Evolutionary conservation across 2,113 vertebrate genomes (phyloP).

Genomic region (Columba livia): DNA sequence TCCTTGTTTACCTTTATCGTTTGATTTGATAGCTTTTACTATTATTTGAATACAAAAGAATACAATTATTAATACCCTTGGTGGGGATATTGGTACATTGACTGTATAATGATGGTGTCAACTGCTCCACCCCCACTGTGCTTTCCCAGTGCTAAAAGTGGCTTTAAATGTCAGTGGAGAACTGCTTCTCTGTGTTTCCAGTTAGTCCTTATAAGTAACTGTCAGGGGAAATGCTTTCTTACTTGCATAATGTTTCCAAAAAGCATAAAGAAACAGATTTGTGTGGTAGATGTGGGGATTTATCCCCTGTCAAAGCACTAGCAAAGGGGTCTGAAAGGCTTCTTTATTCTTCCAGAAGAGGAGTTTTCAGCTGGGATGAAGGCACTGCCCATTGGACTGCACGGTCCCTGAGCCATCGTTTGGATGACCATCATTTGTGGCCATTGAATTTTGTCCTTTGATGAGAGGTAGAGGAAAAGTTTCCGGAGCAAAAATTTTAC

Average conservation of each 20-base stretch:
- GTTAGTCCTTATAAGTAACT: neutral
- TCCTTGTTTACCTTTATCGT: conserved; percentile 36
- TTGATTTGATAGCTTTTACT: neutral
- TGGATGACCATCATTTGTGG: neutral
- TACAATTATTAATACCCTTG: neutral
- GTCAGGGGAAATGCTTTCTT: accelerated
- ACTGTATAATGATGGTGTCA: neutral
- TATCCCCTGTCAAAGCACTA: neutral
- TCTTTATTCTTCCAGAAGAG: neutral
- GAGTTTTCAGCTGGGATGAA: neutral
- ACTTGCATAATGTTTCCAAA: neutral
- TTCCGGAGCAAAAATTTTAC: neutral
- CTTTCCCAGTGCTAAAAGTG: neutral
- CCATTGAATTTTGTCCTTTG: neutral
- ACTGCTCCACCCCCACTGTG: neutral
- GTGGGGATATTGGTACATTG: neutral
- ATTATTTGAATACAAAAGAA: neutral
- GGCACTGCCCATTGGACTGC: accelerated
- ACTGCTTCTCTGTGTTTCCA: neutral
- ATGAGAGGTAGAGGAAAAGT: neutral
- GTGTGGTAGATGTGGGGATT: neutral
- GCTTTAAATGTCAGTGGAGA: neutral
- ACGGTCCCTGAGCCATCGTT: neutral
- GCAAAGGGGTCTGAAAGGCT: neutral
- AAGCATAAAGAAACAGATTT: neutral